Percentiles rank a stretch among this genome's conserved stretches.
phyloP scores from a whole-genome alignment of 2,888 invertebrate genomes.

The Parasteatoda lunata region DNA sequence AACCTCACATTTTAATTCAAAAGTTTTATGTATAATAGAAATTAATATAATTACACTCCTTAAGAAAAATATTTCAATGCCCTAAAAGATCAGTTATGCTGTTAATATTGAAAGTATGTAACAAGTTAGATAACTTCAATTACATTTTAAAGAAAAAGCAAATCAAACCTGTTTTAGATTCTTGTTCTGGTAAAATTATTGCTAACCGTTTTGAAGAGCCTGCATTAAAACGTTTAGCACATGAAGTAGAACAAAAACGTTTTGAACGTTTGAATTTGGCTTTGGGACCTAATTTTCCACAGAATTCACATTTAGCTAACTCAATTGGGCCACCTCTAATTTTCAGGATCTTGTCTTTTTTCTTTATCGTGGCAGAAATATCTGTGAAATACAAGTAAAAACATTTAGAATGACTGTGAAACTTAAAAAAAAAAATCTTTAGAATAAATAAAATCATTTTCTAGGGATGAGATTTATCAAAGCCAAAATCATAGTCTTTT shows the following conservation, averaged over 20 bases:
- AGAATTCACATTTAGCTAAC: slow-evolving; percentile 80
- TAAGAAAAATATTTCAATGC: no score
- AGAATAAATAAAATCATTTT: not conserved
- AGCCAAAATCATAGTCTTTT: not conserved
- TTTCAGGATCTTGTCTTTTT: slow-evolving; percentile 62
- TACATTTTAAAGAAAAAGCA: no score
- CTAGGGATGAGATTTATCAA: not conserved
- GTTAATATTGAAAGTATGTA: no score
- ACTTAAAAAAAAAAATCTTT: not conserved
- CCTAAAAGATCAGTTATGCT: no score
- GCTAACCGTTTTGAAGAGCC: slow-evolving; percentile 74
- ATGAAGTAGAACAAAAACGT: slow-evolving; percentile 84
- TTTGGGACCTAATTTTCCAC: slow-evolving; percentile 81
- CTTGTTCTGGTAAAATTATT: slow-evolving; percentile 71
- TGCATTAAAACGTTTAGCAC: slow-evolving; percentile 80
- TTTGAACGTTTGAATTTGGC: slow-evolving; percentile 83
- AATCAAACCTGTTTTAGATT: slow-evolving; percentile 46
- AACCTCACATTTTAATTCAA: no score
- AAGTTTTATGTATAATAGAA: no score
- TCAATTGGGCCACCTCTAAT: slow-evolving; percentile 64
- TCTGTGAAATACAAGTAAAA: slow-evolving; percentile 25
- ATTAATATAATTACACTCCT: no score
- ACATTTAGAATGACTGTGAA: not conserved
- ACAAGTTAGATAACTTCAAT: no score
- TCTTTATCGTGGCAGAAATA: slow-evolving; percentile 71